Evolutionary conservation across 2,797 vertebrate species (phyloP).

Genomic region (Numenius phaeopus): DNA sequence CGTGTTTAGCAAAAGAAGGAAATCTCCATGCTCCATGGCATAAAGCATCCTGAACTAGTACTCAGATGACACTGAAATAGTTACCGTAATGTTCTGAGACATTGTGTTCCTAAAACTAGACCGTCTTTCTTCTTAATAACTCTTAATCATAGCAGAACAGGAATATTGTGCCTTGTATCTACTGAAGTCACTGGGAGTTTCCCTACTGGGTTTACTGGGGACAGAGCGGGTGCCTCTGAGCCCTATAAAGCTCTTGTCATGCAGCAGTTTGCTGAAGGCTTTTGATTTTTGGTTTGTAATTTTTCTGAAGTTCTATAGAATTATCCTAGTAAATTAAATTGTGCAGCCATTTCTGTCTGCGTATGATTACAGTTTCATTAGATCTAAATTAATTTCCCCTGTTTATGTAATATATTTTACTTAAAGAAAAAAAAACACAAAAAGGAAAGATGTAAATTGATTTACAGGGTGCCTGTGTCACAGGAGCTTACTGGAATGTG

Average conservation of each 20-base stretch:
- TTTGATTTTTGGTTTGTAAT: background rate
- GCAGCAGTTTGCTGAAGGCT: background rate
- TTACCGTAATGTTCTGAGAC: background rate
- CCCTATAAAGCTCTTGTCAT: accelerated
- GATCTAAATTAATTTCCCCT: background rate
- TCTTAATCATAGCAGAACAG: background rate
- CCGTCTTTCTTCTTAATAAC: accelerated
- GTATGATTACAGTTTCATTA: background rate
- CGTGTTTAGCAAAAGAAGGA: background rate
- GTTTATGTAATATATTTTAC: background rate
- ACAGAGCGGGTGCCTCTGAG: background rate
- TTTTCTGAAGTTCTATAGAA: background rate
- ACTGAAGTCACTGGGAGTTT: background rate
- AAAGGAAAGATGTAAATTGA: background rate
- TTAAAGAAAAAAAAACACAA: background rate
- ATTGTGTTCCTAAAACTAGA: background rate
- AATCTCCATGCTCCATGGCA: background rate
- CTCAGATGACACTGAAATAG: background rate
- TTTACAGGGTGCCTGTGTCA: background rate
- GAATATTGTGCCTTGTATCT: background rate
- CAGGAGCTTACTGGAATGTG: background rate
- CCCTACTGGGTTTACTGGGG: background rate
- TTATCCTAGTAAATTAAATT: background rate
- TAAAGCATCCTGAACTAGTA: background rate
- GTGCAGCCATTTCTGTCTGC: background rate